Conservation (phyloP, 2,888 invertebrate species). For the Tiliacea aurago region DNA sequence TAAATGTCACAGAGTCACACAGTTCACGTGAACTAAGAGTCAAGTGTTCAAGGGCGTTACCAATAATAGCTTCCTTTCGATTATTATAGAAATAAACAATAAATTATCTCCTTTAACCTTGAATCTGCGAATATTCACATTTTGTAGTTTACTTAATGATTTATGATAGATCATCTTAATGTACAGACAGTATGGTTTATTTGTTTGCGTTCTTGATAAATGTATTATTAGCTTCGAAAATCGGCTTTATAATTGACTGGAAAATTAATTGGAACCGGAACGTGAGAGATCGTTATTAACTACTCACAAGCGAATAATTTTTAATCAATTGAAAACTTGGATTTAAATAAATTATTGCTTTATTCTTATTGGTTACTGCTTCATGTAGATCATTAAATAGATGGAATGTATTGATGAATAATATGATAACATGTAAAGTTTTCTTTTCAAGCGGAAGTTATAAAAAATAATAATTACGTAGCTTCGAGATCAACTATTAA, state of each 20-base stretch:
- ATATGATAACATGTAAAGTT: slow-evolving; percentile 11
- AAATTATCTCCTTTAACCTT: slow-evolving; percentile 52
- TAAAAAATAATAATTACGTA: neutral
- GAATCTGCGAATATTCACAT: slow-evolving; percentile 29
- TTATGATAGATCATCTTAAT: slow-evolving; percentile 23
- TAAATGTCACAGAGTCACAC: slow-evolving; percentile 50
- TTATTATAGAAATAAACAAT: slow-evolving; percentile 51
- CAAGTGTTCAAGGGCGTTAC: slow-evolving; percentile 53
- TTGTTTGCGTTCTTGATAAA: slow-evolving; percentile 18
- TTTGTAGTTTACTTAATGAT: slow-evolving; percentile 28
- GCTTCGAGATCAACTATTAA: neutral
- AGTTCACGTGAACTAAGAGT: slow-evolving; percentile 56
- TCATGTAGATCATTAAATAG: slow-evolving; percentile 29
- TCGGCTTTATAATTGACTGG: slow-evolving; percentile 31
- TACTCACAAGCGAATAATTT: slow-evolving; percentile 24
- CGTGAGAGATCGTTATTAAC: slow-evolving; percentile 24
- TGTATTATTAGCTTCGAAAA: slow-evolving; percentile 9
- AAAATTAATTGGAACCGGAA: slow-evolving; percentile 43
- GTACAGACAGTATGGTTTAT: slow-evolving; percentile 1
- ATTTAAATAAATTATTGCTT: slow-evolving; percentile 41
- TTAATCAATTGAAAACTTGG: slow-evolving; percentile 40
- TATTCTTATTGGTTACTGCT: slow-evolving; percentile 32
- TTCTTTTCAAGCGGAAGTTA: neutral
- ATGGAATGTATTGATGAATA: slow-evolving; percentile 32
- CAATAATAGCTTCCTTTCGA: slow-evolving; percentile 61